A percentile compares a stretch with the other conserved stretches of the same genome.
These are phyloP conservation scores for Coilia nasus DNA, from an alignment of 2,797 vertebrate genomes.

Conservation along the genomic window DNA sequence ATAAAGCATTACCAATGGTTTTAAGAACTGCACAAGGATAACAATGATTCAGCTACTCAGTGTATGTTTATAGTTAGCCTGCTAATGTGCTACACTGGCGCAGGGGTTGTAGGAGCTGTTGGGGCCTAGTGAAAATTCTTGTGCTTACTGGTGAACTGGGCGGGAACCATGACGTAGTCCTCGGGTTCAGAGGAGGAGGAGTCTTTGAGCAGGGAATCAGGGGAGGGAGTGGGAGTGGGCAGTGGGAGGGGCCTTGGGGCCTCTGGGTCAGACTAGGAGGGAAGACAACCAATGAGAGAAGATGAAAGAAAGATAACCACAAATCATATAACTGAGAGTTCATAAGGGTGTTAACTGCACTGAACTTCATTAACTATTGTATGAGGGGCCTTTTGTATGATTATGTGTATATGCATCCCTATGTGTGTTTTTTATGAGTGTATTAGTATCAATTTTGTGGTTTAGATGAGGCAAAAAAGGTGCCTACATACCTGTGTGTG, in stretches of 20 bases:
- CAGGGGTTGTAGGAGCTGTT: background rate
- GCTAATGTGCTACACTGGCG: background rate
- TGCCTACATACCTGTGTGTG: background rate
- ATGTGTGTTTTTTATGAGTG: no score
- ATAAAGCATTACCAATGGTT: no score
- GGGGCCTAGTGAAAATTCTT: background rate
- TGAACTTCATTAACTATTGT: no score
- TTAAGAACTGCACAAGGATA: no score
- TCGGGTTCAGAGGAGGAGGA: constrained; percentile 82
- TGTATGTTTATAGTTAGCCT: background rate
- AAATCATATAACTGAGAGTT: background rate
- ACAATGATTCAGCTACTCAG: no score
- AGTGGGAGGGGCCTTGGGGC: constrained; percentile 78
- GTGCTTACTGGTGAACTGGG: constrained; percentile 83
- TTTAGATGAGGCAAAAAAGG: no score
- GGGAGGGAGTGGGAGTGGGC: constrained; percentile 73
- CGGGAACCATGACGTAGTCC: constrained; percentile 93
- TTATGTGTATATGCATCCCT: no score
- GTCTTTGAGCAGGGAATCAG: constrained; percentile 76
- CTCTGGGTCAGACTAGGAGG: constrained; percentile 83
- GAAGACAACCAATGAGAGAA: constrained; percentile 28
- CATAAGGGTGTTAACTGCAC: background rate
- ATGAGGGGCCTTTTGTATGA: no score
- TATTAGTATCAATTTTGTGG: no score
- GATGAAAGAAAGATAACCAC: background rate